A percentile compares a stretch with the other conserved stretches of the same genome.
phyloP scores from a whole-genome alignment of 2,113 vertebrate genomes.

The Gallinago paraguaiae region DNA sequence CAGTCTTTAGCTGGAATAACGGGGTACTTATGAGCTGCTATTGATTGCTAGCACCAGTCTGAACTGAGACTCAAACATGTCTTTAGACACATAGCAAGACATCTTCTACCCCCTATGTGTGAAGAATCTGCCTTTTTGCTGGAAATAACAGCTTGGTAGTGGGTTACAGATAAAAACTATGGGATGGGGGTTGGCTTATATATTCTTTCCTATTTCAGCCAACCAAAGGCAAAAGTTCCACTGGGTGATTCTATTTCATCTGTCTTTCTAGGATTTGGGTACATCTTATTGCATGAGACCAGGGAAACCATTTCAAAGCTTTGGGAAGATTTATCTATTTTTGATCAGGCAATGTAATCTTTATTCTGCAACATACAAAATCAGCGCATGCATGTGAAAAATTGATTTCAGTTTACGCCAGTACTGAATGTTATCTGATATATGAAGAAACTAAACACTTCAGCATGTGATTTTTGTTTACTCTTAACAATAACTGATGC shows the following conservation, averaged over 20 bases:
- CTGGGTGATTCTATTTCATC: not conserved
- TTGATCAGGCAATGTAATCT: not conserved
- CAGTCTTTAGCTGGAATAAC: not conserved
- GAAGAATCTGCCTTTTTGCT: not conserved
- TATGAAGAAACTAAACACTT: not conserved
- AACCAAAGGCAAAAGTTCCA: not conserved
- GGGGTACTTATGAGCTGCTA: not conserved
- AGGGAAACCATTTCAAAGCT: not conserved
- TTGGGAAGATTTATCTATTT: not conserved
- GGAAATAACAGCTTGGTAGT: not conserved
- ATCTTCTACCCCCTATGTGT: not conserved
- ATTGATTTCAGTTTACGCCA: not conserved
- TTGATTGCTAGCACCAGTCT: not conserved
- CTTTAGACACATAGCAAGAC: not conserved
- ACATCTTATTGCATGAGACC: not conserved
- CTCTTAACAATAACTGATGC: not conserved
- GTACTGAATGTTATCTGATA: not conserved
- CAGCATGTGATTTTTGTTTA: not conserved
- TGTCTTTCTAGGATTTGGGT: not conserved
- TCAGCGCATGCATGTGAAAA: conserved; percentile 1
- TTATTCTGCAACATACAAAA: conserved; percentile 13
- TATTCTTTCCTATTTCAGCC: not conserved
- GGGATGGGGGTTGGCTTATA: not conserved
- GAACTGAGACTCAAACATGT: not conserved
- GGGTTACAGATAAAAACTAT: not conserved